Conservation (phyloP, 2,888 invertebrate species). For the Campoplex nolae region DNA sequence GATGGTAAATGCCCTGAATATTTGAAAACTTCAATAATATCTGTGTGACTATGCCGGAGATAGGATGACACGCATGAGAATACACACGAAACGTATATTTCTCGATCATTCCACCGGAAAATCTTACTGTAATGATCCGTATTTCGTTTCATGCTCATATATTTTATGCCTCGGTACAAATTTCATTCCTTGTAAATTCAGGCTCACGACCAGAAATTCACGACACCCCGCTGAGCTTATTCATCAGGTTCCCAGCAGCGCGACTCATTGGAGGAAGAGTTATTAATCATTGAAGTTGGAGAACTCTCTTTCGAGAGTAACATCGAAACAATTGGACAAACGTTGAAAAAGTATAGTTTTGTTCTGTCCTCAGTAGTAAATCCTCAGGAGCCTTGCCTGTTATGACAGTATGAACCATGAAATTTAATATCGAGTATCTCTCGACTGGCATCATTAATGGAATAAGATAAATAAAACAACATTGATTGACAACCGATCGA, state of each 20-base stretch:
- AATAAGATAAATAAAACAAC: too few relatives aligned
- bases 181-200: background rate
- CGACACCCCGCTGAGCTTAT: background rate
- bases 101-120: background rate
- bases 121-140: background rate
- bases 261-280: background rate
- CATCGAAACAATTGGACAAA: background rate
- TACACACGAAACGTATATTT: conserved; percentile 4
- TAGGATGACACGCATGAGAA: background rate
- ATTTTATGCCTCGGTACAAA: background rate
- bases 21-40: conserved; percentile 33
- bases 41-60: background rate
- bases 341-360: background rate
- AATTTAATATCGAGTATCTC: too few relatives aligned
- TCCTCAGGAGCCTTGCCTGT: background rate
- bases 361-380: background rate
- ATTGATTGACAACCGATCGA: too few relatives aligned
- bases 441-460: too few relatives aligned
- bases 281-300: background rate
- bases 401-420: too few relatives aligned
- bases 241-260: background rate
- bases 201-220: background rate
- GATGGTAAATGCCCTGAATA: background rate
- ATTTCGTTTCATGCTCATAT: background rate
- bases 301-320: background rate